Conservation (phyloP, 2,888 invertebrate genomes). For the Seira ritae region DNA sequence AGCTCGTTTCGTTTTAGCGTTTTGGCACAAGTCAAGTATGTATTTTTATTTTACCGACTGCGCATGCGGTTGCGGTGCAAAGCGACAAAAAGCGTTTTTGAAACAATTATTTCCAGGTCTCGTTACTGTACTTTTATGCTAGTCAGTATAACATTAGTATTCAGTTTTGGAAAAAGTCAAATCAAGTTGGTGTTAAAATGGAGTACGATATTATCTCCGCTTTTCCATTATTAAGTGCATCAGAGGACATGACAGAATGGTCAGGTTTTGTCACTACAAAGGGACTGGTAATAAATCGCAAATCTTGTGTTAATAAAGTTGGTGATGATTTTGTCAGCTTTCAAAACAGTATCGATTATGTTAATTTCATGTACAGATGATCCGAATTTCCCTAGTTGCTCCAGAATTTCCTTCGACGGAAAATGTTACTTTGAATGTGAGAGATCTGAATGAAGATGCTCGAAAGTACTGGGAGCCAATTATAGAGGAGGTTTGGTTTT, state of each 20-base stretch:
- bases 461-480: slow-evolving; percentile 13
- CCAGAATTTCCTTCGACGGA: slow-evolving; percentile 61
- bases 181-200: too few species aligned
- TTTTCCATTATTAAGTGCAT: slow-evolving; percentile 62
- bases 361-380: slow-evolving; percentile 31
- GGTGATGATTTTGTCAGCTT: not conserved
- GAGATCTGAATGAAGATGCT: slow-evolving; percentile 29
- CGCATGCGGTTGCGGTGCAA: too few species aligned
- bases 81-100: too few species aligned
- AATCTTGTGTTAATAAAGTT: too few species aligned
- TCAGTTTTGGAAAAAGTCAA: too few species aligned
- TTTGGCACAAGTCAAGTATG: too few species aligned
- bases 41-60: too few species aligned
- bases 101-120: too few species aligned
- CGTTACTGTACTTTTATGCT: too few species aligned
- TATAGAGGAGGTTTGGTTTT: slow-evolving; percentile 44
- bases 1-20: too few species aligned
- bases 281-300: slow-evolving; percentile 33
- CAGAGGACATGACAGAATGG: slow-evolving; percentile 56
- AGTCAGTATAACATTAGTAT: too few species aligned
- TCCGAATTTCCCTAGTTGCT: slow-evolving; percentile 39
- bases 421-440: slow-evolving; percentile 35
- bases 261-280: slow-evolving; percentile 59
- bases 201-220: slow-evolving; percentile 52
- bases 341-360: not conserved